Base-by-base conservation (phyloP, 2,113 vertebrate genomes). In the Myanophis thanlyinensis region DNA sequence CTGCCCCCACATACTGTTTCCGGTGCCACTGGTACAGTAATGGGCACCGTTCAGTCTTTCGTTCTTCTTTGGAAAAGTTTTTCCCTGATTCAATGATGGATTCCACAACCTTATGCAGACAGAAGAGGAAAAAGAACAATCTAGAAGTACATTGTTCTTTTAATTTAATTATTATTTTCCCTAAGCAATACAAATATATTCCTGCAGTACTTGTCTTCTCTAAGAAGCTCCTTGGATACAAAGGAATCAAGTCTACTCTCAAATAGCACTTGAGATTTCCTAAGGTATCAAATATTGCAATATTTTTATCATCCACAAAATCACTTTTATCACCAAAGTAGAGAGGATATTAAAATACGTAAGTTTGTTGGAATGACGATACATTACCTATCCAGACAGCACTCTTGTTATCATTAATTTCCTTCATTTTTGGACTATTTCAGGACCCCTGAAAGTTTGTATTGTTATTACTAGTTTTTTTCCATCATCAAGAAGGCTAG, bases 21-120 rank as follows among this genome's bases (percentile, higher is more conserved):
- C 98, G 98, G 94, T 99, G 99, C 99, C 99, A 99, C 93, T 99
- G 98, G 44, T 99, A 99, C 11, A 99, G 91, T 52, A 99, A 97
- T 0, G 99, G 99, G 47, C 99, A 99, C 73, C 99, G 99, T 0
- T 99, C 99, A 0, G 97, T 96, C 92, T 99, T 99, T 94, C 98
- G 98, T 94, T 99, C 98, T 89, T 99, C 98, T 49, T 96, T 98
- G 0, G 99, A 99, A 30, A 99, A 92, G 86, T 95, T 98, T 93
- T 99, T 99, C 46, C 99, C 99, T 0, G 99, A 99, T 30, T 99
- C 98, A 93, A 99, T 93, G 9, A 99, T 98, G 92, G 98, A 98
- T 3, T 95, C 97, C 93, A 98, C 98, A 8, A 99, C 98, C 99
- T 99, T 44, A 9, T 67, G 59, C 87, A 10, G 49, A 95, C 1